Percentiles rank a stretch among this genome's conserved stretches.
phyloP scores from a whole-genome alignment of 2,888 invertebrate species.

The Microplitis manilae region DNA sequence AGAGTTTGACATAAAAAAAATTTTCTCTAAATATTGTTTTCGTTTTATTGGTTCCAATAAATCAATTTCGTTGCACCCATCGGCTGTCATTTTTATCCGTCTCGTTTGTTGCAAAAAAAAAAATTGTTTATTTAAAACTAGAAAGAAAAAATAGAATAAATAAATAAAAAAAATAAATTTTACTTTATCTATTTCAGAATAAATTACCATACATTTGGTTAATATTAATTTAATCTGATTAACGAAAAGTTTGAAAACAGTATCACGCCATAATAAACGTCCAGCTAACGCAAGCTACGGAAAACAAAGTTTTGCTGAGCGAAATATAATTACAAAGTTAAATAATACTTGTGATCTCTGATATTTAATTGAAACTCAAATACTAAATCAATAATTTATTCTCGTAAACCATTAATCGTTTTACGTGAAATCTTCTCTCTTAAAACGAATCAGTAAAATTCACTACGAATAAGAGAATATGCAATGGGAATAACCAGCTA shows the following conservation, averaged over 20 bases:
- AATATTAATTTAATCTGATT: background rate
- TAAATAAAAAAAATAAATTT: background rate
- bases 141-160: background rate
- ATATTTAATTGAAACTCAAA: background rate
- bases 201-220: background rate
- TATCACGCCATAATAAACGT: background rate
- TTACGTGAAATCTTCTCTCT: too few relatives aligned
- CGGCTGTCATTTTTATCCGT: background rate
- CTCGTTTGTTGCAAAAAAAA: background rate
- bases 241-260: background rate
- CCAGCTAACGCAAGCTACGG: background rate
- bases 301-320: background rate
- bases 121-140: background rate
- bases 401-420: background rate
- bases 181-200: background rate
- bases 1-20: background rate
- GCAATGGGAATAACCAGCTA: too few relatives aligned
- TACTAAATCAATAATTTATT: background rate
- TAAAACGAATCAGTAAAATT: too few relatives aligned
- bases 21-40: background rate
- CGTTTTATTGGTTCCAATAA: background rate
- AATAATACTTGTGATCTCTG: background rate
- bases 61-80: background rate
- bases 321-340: background rate
- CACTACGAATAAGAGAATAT: too few relatives aligned